A percentile compares a stretch with the other conserved stretches of the same genome.
phyloP scores from a whole-genome alignment of 1,140 invertebrate species.

The Adelges cooleyi region DNA sequence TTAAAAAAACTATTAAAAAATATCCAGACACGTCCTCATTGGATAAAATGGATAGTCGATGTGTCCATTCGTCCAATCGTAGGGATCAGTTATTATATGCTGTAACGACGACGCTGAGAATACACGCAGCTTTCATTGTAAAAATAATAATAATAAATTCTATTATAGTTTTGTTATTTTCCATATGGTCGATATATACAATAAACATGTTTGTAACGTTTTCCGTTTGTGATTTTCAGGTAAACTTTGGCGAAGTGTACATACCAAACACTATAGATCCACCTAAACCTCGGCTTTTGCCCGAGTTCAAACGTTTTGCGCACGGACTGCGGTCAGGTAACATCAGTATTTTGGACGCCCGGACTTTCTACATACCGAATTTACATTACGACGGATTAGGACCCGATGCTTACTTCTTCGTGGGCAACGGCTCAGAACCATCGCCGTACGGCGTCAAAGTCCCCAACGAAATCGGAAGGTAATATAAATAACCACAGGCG shows the following conservation, averaged over 20 bases:
- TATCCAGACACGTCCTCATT: too few relatives aligned
- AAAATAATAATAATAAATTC: too few relatives aligned
- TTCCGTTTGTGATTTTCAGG: conserved; percentile 45
- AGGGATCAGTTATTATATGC: too few relatives aligned
- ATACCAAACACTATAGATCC: conserved; percentile 61
- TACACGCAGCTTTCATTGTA: too few relatives aligned
- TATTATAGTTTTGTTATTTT: too few relatives aligned
- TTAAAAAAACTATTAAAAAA: too few relatives aligned
- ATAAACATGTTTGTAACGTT: too few relatives aligned
- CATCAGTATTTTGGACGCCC: conserved; percentile 79
- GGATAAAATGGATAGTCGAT: too few relatives aligned
- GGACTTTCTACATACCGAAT: conserved; percentile 86
- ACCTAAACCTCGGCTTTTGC: conserved; percentile 60
- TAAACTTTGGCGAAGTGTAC: conserved; percentile 73
- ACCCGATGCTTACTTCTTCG: conserved; percentile 86
- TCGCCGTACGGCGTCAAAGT: conserved; percentile 74
- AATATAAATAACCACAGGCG: conserved; percentile 13
- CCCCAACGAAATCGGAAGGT: conserved; percentile 71
- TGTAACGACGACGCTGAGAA: too few relatives aligned
- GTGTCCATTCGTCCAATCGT: too few relatives aligned
- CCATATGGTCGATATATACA: too few relatives aligned
- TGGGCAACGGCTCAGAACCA: conserved; percentile 72
- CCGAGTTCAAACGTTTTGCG: conserved; percentile 72
- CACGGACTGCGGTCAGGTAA: conserved; percentile 81
- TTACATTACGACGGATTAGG: conserved; percentile 82